Evolutionary conservation across 2,113 vertebrate species (phyloP).

Genomic region (Atrichornis clamosus): DNA sequence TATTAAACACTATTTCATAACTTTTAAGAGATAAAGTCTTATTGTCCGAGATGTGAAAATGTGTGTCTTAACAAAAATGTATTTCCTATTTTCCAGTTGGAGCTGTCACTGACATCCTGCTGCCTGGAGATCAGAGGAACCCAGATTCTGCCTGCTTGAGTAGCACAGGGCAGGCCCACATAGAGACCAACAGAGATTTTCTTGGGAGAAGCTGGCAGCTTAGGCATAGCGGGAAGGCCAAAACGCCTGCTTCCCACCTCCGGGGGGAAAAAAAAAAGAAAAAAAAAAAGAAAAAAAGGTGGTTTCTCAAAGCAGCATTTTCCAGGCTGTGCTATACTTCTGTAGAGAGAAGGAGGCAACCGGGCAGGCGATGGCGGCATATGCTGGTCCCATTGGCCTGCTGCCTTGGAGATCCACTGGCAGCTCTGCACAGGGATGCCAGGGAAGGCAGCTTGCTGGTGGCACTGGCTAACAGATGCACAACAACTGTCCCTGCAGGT

Average conservation of each 20-base stretch:
- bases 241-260: background rate
- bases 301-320: background rate
- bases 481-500: background rate
- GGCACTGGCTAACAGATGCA: background rate
- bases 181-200: background rate
- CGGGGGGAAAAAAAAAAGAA: background rate
- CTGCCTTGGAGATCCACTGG: rapidly evolving
- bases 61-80: background rate
- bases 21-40: background rate
- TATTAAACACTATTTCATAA: background rate
- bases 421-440: background rate
- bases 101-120: background rate
- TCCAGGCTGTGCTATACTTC: background rate
- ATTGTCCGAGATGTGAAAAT: background rate
- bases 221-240: background rate
- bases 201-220: background rate
- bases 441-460: background rate
- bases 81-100: background rate
- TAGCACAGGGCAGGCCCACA: background rate
- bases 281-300: background rate
- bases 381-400: background rate
- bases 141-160: background rate
- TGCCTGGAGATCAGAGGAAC: background rate
- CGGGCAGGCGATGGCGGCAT: background rate
- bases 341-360: background rate